A percentile compares a stretch with the other conserved stretches of the same genome.
These are phyloP conservation scores for Stichopus horrens DNA, from an alignment of 53 echinoderm and acorn worm genomes.

Conservation along the genomic window DNA sequence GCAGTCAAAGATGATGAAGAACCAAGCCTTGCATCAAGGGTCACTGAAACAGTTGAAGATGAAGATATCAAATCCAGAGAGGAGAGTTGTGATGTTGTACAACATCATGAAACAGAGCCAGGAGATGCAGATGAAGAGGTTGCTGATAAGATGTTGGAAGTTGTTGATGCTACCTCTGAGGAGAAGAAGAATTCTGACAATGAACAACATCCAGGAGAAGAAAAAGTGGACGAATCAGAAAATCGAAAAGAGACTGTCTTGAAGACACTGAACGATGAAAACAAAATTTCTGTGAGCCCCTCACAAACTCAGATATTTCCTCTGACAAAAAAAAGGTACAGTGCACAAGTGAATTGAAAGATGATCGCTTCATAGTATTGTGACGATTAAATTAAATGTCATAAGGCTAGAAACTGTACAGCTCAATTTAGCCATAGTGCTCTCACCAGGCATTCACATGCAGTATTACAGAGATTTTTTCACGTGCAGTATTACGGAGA, in stretches of 20 bases:
- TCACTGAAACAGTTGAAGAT: neutral
- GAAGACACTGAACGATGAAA: neutral
- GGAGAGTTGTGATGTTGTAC: neutral
- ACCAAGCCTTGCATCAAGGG: neutral
- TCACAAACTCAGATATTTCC: neutral
- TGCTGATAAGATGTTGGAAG: neutral
- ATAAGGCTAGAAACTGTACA: too few relatives aligned
- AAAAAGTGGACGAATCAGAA: neutral
- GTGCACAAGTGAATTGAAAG: neutral
- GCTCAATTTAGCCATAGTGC: too few relatives aligned
- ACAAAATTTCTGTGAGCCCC: neutral
- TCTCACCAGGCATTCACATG: too few relatives aligned
- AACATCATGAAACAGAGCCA: neutral
- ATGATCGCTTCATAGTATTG: too few relatives aligned
- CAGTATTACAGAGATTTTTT: too few relatives aligned
- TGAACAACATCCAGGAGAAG: neutral
- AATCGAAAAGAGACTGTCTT: neutral
- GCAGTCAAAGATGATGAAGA: neutral
- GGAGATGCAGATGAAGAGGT: neutral
- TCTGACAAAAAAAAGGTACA: slow-evolving; percentile 33
- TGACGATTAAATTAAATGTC: too few relatives aligned
- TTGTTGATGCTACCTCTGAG: neutral
- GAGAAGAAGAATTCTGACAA: neutral
- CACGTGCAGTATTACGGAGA: too few relatives aligned
- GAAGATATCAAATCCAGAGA: neutral